Conservation (phyloP, 2,113 vertebrate species). For the Apteryx mantelli region DNA sequence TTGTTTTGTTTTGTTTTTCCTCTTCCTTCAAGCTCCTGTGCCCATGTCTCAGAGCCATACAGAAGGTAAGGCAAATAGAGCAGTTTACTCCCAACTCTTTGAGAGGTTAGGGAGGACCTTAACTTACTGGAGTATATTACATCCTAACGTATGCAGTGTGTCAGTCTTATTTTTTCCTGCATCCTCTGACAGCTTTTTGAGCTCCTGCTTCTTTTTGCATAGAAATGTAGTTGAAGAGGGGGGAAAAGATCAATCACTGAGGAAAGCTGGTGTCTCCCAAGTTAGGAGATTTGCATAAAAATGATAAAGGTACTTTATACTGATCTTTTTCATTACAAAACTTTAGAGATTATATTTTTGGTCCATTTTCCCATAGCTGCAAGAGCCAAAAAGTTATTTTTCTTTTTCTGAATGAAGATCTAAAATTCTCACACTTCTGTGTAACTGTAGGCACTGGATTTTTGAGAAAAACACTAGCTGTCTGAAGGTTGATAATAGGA, state of each 20-base stretch:
- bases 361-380: not conserved
- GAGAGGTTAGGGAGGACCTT: not conserved
- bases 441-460: not conserved
- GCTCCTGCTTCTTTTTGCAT: not conserved
- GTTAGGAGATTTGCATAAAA: not conserved
- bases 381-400: not conserved
- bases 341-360: not conserved
- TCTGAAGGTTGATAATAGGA: not conserved
- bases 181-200: not conserved
- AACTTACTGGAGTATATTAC: accelerated
- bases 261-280: not conserved
- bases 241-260: not conserved
- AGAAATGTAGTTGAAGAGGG: not conserved
- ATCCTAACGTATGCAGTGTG: accelerated
- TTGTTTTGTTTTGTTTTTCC: too few species aligned
- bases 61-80: not conserved
- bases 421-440: not conserved
- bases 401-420: not conserved
- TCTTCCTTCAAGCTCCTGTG: not conserved
- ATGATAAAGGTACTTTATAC: not conserved
- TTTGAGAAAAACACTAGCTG: not conserved
- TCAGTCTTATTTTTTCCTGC: not conserved
- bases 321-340: not conserved
- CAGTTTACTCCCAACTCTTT: not conserved
- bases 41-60: not conserved